Conservation (phyloP, 64 coral and sea anemone species). For the Dendrophyllia cribrosa region DNA sequence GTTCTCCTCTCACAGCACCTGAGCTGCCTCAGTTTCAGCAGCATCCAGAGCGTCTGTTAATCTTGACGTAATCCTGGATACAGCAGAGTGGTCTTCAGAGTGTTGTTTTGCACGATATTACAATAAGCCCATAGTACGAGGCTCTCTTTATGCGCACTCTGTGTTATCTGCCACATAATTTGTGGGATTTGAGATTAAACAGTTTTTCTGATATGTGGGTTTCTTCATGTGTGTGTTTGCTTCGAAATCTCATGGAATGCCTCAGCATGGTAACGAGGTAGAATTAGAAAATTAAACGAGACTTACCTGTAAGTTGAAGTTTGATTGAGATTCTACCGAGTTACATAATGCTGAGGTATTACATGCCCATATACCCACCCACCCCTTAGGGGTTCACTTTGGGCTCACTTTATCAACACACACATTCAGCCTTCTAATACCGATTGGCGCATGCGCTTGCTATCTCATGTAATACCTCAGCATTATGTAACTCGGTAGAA, state of each 20-base stretch:
- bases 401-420: background rate
- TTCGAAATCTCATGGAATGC: slow-evolving; percentile 18
- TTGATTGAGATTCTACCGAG: slow-evolving; percentile 19
- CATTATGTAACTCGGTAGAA: background rate
- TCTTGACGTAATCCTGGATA: slow-evolving; percentile 1
- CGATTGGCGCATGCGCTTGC: slow-evolving; percentile 57
- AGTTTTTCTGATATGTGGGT: background rate
- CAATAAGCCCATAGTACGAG: background rate
- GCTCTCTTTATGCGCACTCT: background rate
- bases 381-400: background rate
- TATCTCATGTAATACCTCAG: slow-evolving; percentile 50
- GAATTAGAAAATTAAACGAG: slow-evolving; percentile 29
- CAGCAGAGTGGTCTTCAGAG: slow-evolving; percentile 27
- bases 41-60: background rate
- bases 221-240: slow-evolving; percentile 33
- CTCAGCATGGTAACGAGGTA: slow-evolving; percentile 11
- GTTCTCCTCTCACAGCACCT: slow-evolving; percentile 58
- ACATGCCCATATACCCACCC: slow-evolving; percentile 16
- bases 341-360: slow-evolving; percentile 11
- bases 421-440: background rate
- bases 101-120: background rate
- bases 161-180: background rate
- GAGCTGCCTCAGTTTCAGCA: slow-evolving; percentile 58
- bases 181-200: slow-evolving; percentile 7
- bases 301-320: slow-evolving; percentile 11